Evolutionary conservation across 2,113 vertebrate species (phyloP), one percentile per base, ranked within the genome.

Genomic region (Spea multiplicata): DNA sequence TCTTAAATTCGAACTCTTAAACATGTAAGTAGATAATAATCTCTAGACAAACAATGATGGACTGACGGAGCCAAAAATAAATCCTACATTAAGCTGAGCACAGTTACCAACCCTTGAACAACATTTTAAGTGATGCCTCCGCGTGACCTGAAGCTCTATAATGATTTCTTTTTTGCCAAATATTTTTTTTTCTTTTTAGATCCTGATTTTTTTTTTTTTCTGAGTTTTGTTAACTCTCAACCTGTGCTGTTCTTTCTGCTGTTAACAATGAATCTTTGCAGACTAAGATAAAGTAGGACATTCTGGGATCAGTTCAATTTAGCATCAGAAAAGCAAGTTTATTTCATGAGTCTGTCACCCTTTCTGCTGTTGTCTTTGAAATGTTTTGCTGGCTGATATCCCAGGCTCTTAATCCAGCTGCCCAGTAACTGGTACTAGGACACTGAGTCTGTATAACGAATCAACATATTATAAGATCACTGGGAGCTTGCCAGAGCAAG

Each of bases 281-380:
- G 5, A 44, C 10, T 46, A 57, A 14, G 66, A 77, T 50, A 71
- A 77, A 77, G n/a, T 10, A 62, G 16, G 12, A 14, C 5, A 53
- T 71, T 70, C 66, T 71, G 47, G 17, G 48, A 71, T 50, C 8
- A 48, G 53, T 49, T 70, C 50, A 46, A 70, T 61, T 70, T 76
- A 59, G 55, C 55, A 10, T 46, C 49, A 59, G 52, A 76, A 76
- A 70, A 69, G 66, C n/a, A 69, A 48, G 66, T 70, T 76, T 76
- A 61, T 69, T 70, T 53, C 69, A 14, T 17, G 59, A 61, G 75
- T 17, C 44, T 70, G 53, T 48, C 53, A 68, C 46, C 30, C 30
- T 70, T 44, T 55, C 44, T 76, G 44, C 65, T 55, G 44, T 59
- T 61, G 66, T 76, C 17, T 69, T 49, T 61, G 46, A 52, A 61